Evolutionary conservation across 1,140 invertebrate genomes (phyloP), one percentile per base, ranked within the genome.

Genomic region (Drosophila ogumai): DNA sequence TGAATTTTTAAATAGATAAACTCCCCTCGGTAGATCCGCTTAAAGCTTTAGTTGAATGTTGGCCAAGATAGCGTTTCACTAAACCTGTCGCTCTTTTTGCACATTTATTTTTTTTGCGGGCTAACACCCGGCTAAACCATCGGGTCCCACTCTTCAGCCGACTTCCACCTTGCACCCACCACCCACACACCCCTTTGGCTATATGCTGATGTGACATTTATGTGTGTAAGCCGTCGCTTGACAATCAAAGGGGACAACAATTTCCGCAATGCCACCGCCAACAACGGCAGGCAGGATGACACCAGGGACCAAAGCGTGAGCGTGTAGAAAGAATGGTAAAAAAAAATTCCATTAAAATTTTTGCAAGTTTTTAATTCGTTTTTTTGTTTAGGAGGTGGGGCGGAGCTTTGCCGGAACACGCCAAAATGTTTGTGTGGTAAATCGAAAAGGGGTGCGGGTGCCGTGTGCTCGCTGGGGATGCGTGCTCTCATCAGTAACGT

Each of bases 331-430:
- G 50, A 75, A 74, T 32, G 32, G 25, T 28, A 7, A 46, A 9
- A 31, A 82, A 80, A 74, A 88, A 87, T 88, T 87, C 84, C 72
- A 87, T 88, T 87, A 88, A 88, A 87, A 87, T 82, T 88, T 88
- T 74, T 88, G 72, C 84, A 87, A 88, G 84, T 88, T 87, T 86
- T 87, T 84, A 87, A 84, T 88, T 66, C 65, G 38, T 73, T 82
- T 82, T 77, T 77, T 67, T 80, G 59, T 41, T 41, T 36, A 31
- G 58, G 32, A 34, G 28, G 25, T 28, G 17, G 28, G 34, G 19
- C 32, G 6, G 40, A 32, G 44, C 43, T 66, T 57, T 68, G 32
- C 52, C 31, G 59, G 52, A 49, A 41, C 31, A 69, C 60, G 75
- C 52, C 68, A 54, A 87, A 87, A 88, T 84, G 79, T 88, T 87